These are phyloP conservation scores for Pipistrellus pygmaeus DNA, from an alignment of 2,797 vertebrate species.

Conservation along the genomic window DNA sequence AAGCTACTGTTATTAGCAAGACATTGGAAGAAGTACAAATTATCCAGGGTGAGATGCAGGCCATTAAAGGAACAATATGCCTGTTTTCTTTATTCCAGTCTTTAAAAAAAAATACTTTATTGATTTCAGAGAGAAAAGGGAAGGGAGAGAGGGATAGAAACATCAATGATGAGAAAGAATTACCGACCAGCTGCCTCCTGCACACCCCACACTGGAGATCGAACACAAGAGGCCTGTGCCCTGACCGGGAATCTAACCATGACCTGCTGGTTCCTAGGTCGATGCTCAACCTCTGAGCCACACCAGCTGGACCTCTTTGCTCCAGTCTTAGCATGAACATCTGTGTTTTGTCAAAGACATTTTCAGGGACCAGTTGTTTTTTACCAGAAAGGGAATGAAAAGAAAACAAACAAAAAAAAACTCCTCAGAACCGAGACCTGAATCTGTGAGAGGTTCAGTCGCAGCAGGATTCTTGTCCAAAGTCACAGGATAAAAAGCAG, in stretches of 20 bases:
- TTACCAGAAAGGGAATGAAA: slow-evolving; percentile 8
- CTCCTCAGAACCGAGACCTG: not conserved
- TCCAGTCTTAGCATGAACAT: not conserved
- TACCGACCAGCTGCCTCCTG: too few species aligned
- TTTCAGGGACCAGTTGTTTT: not conserved
- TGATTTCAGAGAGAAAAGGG: too few species aligned
- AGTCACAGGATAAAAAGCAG: not conserved
- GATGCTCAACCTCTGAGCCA: too few species aligned
- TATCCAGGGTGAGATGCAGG: not conserved
- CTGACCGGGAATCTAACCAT: too few species aligned
- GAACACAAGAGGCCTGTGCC: too few species aligned
- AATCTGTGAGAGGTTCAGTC: not conserved
- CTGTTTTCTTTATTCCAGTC: not conserved
- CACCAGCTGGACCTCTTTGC: not conserved
- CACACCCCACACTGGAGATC: too few species aligned
- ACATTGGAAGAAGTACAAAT: not conserved
- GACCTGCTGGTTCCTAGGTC: too few species aligned
- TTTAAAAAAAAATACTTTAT: too few species aligned
- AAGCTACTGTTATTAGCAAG: not conserved
- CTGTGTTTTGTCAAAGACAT: slow-evolving; percentile 16
- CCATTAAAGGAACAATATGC: not conserved
- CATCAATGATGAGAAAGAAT: too few species aligned
- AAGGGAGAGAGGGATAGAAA: too few species aligned
- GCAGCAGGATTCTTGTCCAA: not conserved
- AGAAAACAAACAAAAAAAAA: not conserved